These are phyloP conservation scores for Bellardia bayeri DNA, from an alignment of 2,888 invertebrate genomes.

Conservation along the genomic window DNA sequence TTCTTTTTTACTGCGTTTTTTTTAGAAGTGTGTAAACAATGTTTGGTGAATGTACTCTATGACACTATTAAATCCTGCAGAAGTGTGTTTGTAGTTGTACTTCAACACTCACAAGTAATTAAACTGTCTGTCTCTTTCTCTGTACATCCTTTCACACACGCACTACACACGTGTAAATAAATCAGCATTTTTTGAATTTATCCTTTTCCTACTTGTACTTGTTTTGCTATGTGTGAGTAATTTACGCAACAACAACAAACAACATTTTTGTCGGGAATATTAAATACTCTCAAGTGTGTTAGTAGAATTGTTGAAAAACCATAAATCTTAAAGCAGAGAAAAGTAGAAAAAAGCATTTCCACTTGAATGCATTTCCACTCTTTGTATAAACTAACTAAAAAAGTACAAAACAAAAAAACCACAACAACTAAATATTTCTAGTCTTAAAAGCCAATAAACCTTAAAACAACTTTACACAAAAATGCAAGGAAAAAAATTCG, in stretches of 20 bases:
- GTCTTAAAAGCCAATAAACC: constrained; percentile 66
- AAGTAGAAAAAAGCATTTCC: constrained; percentile 47
- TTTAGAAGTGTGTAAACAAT: constrained; percentile 5
- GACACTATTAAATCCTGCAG: not conserved
- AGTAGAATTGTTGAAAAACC: constrained; percentile 45
- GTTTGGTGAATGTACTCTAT: not conserved
- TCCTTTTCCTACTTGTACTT: not conserved
- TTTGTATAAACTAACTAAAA: constrained; percentile 32
- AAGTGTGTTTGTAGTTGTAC: constrained; percentile 50
- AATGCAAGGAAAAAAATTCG: not conserved
- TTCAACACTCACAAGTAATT: constrained; percentile 71
- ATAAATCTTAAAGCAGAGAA: constrained; percentile 61
- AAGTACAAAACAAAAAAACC: constrained; percentile 22
- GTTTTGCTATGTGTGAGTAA: constrained; percentile 21
- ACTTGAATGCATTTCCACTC: constrained; percentile 49
- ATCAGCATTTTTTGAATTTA: constrained; percentile 18
- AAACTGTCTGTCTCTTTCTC: constrained; percentile 61
- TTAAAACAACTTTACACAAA: constrained; percentile 48
- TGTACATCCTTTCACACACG: not conserved
- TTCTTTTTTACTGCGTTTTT: not conserved
- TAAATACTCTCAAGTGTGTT: constrained; percentile 66
- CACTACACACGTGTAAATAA: constrained; percentile 1
- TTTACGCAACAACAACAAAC: constrained; percentile 27
- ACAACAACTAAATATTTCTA: constrained; percentile 48
- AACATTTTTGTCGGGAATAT: constrained; percentile 53